These are phyloP conservation scores for Neodiprion virginianus DNA, from an alignment of 1,140 invertebrate genomes.

Conservation along the genomic window DNA sequence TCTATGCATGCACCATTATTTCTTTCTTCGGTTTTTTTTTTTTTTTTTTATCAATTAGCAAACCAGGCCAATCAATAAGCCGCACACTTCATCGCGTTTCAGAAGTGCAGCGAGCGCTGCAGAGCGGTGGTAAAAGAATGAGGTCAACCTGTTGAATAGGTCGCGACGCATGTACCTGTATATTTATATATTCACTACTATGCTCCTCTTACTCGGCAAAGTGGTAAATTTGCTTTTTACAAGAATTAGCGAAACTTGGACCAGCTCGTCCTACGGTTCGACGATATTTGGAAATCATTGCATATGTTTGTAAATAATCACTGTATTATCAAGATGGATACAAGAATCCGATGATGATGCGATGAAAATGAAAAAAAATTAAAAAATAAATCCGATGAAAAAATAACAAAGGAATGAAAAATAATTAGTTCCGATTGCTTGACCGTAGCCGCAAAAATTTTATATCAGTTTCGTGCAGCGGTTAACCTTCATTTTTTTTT, in stretches of 20 bases:
- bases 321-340: no score
- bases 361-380: no score
- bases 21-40: neutral
- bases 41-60: neutral
- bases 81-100: no score
- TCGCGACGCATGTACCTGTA: neutral
- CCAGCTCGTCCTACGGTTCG: neutral
- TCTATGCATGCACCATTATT: neutral
- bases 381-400: no score
- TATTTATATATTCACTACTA: neutral
- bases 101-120: neutral
- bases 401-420: no score
- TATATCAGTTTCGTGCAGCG: no score
- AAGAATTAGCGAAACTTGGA: neutral
- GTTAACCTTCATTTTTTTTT: no score
- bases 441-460: no score
- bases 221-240: neutral
- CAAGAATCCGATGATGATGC: no score
- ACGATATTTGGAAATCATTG: no score
- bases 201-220: neutral
- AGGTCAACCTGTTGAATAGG: constrained; percentile 1
- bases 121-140: neutral
- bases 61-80: neutral
- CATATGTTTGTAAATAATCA: no score
- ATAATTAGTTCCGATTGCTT: no score